Conservation (phyloP, 1,140 invertebrate genomes). For the Drosophila gunungcola region DNA sequence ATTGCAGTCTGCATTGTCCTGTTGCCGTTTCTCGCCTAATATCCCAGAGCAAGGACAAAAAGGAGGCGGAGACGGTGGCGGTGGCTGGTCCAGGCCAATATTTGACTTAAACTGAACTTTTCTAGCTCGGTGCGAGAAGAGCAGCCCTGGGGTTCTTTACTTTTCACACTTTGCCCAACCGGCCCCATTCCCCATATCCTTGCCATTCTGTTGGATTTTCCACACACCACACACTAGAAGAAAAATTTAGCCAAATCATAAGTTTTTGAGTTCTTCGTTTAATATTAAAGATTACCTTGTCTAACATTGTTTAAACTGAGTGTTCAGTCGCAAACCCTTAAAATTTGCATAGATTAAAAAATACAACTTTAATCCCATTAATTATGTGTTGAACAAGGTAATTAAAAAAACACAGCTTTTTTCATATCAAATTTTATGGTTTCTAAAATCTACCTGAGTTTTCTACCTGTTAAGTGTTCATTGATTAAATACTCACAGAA, state of each 20-base stretch:
- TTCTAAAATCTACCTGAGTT: too few species aligned
- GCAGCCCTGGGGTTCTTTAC: slow-evolving; percentile 31
- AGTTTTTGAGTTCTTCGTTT: neutral
- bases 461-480: too few species aligned
- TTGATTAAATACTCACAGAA: too few species aligned
- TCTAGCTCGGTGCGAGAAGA: slow-evolving; percentile 15
- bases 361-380: too few species aligned
- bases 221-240: slow-evolving; percentile 3
- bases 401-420: too few species aligned
- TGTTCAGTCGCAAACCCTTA: too few species aligned
- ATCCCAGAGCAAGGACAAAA: slow-evolving; percentile 5
- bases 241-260: neutral
- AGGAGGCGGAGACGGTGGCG: neutral
- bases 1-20: slow-evolving; percentile 25
- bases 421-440: too few species aligned
- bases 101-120: slow-evolving; percentile 54
- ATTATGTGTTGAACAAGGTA: too few species aligned
- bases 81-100: slow-evolving; percentile 32
- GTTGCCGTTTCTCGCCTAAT: neutral
- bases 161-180: slow-evolving; percentile 33
- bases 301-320: too few species aligned
- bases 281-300: neutral
- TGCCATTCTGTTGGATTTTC: slow-evolving; percentile 10
- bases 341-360: too few species aligned
- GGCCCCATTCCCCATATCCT: neutral